These are phyloP conservation scores for Formica exsecta DNA, from an alignment of 1,140 invertebrate genomes.

Conservation along the genomic window DNA sequence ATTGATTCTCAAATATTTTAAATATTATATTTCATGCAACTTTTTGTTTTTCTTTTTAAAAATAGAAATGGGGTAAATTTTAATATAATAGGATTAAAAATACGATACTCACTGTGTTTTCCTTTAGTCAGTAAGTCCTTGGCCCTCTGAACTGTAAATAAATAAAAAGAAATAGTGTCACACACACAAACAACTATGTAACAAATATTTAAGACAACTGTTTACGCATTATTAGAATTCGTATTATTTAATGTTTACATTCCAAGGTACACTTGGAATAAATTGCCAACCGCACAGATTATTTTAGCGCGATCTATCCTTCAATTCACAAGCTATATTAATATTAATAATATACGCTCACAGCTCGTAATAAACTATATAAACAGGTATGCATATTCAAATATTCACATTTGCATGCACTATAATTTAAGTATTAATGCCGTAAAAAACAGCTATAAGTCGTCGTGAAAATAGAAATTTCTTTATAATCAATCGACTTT, in stretches of 20 bases:
- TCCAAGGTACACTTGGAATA: background rate
- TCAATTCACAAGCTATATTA: background rate
- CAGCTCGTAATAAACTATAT: background rate
- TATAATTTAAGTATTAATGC: slow-evolving; percentile 44
- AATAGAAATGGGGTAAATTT: background rate
- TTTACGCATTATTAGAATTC: background rate
- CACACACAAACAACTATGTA: background rate
- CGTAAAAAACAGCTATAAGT: background rate
- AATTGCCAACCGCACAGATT: background rate
- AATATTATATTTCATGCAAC: background rate
- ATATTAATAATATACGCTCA: background rate
- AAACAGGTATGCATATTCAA: background rate
- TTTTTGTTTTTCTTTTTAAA: background rate
- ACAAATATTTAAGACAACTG: background rate
- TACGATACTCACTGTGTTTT: slow-evolving; percentile 91
- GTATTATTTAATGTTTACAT: background rate
- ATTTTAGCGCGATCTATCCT: background rate
- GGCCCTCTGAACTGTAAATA: slow-evolving; percentile 90
- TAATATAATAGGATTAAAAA: background rate
- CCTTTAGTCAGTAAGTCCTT: slow-evolving; percentile 92
- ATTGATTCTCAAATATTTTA: background rate
- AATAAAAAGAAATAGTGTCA: slow-evolving; percentile 70
- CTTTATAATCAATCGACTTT: slow-evolving; percentile 24
- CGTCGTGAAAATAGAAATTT: slow-evolving; percentile 11
- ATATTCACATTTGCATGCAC: background rate